Evolutionary conservation across 1,140 invertebrate genomes (phyloP), one percentile per base, ranked within the genome.

Genomic region (Centruroides sculpturatus): DNA sequence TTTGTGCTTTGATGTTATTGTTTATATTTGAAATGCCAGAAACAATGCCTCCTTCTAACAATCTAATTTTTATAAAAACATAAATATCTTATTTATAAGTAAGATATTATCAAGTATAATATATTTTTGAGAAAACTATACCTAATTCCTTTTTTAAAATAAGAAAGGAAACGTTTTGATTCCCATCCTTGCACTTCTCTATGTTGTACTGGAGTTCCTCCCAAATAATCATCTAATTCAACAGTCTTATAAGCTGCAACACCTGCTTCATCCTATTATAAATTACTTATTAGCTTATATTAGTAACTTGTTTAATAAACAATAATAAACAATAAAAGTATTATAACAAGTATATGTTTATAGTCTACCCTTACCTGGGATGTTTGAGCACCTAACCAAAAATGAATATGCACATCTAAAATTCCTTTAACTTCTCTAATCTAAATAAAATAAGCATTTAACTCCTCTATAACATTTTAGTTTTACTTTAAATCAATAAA

Each of bases 111-210:
- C 23, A 23, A 23, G 2, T 23, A 23, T 23, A 23, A 23, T 2
- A 23, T 23, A 23, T 23, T 2, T 23, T 23, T 23, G 23, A 23
- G 23, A 23, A 23, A 23, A 23, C 8, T 50, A 48, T 65, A 78
- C 76, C 68, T 73, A 50, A 79, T 71, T 57, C 86, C 85, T 64
- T 81, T 78, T 67, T 83, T 82, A 71, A 92, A 94, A 69, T 89
- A 85, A 6, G 81, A 81, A 1, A 87, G 73, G 75, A 94, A 94
- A 56, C 83, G 73, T 58, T 84, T 78, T 7, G 85, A 86, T 74
- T 95, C 91, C 66, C 89, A 81, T 47, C 86, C 85, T 81, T 91
- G 77, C 56, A 86, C 83, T 76, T 94, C 91, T 56, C 91, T 77
- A 70, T 93, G 85, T 75, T 94, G 89, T 0, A 93, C 80, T 1